phyloP scores from a whole-genome alignment of 1,140 invertebrate genomes.

The Asbolus verrucosus region DNA sequence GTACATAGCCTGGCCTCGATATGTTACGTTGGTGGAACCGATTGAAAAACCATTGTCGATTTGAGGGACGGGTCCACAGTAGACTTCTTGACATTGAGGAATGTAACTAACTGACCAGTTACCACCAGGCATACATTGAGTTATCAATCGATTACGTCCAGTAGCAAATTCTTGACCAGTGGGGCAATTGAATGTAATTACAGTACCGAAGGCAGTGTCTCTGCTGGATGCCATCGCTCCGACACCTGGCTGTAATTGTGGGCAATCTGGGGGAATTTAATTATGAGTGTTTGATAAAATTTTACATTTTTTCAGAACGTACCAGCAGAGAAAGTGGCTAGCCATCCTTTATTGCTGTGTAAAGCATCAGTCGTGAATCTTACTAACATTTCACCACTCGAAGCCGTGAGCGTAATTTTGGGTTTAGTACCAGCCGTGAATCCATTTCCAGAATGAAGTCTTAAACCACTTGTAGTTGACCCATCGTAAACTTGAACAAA shows the following conservation, averaged over 20 bases:
- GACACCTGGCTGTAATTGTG: conserved; percentile 82
- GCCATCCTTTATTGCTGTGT: conserved; percentile 85
- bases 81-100: conserved; percentile 96
- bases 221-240: conserved; percentile 90
- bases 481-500: conserved; percentile 91
- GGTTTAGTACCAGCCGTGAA: conserved; percentile 85
- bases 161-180: conserved; percentile 95
- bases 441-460: conserved; percentile 89
- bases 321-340: conserved; percentile 93
- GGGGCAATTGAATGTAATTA: conserved; percentile 91
- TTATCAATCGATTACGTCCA: conserved; percentile 84
- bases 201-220: conserved; percentile 92
- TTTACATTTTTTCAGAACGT: conserved; percentile 44
- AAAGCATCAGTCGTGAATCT: conserved; percentile 90
- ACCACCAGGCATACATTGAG: conserved; percentile 88
- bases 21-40: conserved; percentile 94
- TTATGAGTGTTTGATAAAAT: conserved; percentile 12
- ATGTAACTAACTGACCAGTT: conserved; percentile 94
- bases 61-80: conserved; percentile 96
- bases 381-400: conserved; percentile 91
- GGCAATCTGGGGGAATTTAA: conserved; percentile 80
- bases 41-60: conserved; percentile 98
- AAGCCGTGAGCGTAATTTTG: conserved; percentile 90
- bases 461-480: conserved; percentile 82
- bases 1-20: conserved; percentile 91